Conservation (phyloP, 2,888 invertebrate genomes). For the Heteropelma amictum region DNA sequence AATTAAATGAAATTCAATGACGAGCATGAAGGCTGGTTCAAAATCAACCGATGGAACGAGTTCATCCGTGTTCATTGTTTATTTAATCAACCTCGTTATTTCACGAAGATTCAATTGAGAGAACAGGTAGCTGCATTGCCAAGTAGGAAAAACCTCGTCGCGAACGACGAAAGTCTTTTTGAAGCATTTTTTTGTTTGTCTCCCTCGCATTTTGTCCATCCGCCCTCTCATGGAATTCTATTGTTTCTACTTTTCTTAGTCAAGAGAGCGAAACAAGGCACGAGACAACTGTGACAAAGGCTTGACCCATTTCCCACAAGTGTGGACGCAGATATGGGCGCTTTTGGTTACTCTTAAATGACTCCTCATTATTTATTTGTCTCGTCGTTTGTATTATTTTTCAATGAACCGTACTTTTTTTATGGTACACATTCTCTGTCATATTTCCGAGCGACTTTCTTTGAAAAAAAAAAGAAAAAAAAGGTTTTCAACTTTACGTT, state of each 20-base stretch:
- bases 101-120: neutral
- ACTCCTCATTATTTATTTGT: conserved; percentile 3
- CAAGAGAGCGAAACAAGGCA: conserved; percentile 43
- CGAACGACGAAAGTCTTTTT: conserved; percentile 24
- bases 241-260: conserved; percentile 54
- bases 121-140: conserved; percentile 12
- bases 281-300: conserved; percentile 16
- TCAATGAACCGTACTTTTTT: neutral
- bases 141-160: conserved; percentile 17
- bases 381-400: neutral
- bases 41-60: conserved; percentile 15
- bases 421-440: neutral
- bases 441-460: too few relatives aligned
- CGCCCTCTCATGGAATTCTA: conserved; percentile 13
- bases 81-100: neutral
- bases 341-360: conserved; percentile 12
- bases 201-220: conserved; percentile 13
- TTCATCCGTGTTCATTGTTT: conserved; percentile 1
- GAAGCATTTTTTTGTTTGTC: conserved; percentile 32
- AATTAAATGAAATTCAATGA: conserved; percentile 6
- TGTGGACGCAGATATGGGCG: neutral
- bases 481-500: neutral
- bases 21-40: neutral
- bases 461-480: neutral
- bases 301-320: conserved; percentile 53